Conservation (phyloP, 2,113 vertebrate genomes). For the Orthonyx spaldingii region DNA sequence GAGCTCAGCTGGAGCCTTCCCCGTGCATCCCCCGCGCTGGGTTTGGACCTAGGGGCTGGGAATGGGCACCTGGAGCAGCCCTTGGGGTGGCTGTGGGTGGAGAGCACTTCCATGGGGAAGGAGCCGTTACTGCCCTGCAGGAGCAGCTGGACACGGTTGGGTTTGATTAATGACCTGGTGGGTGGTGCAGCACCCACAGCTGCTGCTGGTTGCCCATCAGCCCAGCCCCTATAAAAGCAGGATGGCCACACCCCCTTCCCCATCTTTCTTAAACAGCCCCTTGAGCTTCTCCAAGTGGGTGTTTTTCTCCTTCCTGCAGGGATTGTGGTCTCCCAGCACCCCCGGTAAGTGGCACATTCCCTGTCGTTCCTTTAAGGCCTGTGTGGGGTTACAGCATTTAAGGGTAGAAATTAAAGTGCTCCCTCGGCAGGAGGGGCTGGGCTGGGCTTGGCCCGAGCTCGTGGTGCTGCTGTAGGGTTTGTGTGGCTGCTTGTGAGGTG, state of each 20-base stretch:
- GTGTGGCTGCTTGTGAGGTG: background rate
- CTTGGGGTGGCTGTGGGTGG: background rate
- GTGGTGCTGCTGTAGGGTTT: rapidly evolving
- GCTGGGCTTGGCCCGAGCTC: rapidly evolving
- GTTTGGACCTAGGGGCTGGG: background rate
- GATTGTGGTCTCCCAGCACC: rapidly evolving
- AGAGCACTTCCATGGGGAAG: rapidly evolving
- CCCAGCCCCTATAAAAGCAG: background rate
- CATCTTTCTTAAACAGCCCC: rapidly evolving
- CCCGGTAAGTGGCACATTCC: rapidly evolving
- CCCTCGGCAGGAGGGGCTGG: background rate
- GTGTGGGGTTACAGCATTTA: rapidly evolving
- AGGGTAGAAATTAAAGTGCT: rapidly evolving
- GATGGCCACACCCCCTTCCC: rapidly evolving
- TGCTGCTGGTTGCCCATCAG: background rate
- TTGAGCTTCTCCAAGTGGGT: rapidly evolving
- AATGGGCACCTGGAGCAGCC: background rate
- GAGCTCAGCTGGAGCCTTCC: background rate
- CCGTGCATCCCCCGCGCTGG: rapidly evolving
- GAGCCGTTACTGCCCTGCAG: background rate
- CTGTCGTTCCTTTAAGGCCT: rapidly evolving
- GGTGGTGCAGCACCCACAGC: background rate
- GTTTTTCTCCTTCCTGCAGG: rapidly evolving
- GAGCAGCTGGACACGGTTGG: background rate
- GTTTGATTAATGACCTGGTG: rapidly evolving